Percentiles rank a stretch among this genome's conserved stretches.
Evolutionary conservation across 2,888 invertebrate genomes (phyloP).

Genomic region (Meghimatium bilineatum): DNA sequence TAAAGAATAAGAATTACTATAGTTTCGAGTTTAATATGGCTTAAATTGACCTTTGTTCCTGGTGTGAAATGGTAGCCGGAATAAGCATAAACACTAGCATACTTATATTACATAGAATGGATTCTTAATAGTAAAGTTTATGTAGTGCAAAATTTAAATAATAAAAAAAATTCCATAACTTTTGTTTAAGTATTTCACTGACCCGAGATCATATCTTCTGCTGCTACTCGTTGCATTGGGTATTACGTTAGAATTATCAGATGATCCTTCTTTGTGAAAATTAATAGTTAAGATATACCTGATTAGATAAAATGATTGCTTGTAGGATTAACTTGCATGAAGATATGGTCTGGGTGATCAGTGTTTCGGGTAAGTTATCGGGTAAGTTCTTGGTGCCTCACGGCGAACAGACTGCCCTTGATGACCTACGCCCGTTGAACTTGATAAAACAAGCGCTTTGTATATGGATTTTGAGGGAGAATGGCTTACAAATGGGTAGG

Average conservation of each 20-base stretch:
- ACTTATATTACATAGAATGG: neutral
- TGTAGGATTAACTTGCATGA: no score
- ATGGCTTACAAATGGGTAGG: slow-evolving; percentile 37
- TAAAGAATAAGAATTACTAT: no score
- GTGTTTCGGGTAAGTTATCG: slow-evolving; percentile 56
- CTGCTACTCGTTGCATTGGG: no score
- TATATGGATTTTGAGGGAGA: slow-evolving; percentile 34
- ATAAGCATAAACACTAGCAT: no score
- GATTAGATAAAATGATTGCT: no score
- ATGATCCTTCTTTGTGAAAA: no score
- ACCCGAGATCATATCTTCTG: slow-evolving; percentile 30
- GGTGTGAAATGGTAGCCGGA: no score
- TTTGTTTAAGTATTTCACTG: slow-evolving; percentile 25
- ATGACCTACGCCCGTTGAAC: slow-evolving; percentile 44
- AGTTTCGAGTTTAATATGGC: no score
- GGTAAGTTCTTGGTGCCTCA: slow-evolving; percentile 56
- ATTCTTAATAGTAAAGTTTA: neutral
- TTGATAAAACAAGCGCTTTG: slow-evolving; percentile 37
- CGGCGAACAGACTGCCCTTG: slow-evolving; percentile 45
- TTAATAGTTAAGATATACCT: no score
- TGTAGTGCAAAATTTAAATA: neutral
- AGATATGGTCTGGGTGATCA: slow-evolving; percentile 41
- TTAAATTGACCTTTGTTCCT: no score
- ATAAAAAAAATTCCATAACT: neutral
- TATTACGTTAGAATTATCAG: no score